These are phyloP conservation scores for Mesorhabditis sp. DNA, from an alignment of 2,888 invertebrate species.

Conservation along the genomic window DNA sequence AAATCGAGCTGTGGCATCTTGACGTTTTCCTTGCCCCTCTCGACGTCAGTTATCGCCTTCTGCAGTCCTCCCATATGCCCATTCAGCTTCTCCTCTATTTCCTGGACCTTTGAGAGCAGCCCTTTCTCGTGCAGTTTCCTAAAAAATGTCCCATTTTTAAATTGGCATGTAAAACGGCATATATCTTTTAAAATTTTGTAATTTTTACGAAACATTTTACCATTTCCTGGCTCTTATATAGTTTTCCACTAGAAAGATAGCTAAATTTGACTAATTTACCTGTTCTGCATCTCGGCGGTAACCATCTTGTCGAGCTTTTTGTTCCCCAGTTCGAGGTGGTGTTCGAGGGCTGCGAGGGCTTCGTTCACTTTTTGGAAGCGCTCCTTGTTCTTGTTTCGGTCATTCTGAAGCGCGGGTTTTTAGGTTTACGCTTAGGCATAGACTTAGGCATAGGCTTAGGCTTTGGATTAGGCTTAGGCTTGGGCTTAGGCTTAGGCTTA, in stretches of 20 bases:
- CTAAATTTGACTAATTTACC: background rate
- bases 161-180: background rate
- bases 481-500: no score
- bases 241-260: background rate
- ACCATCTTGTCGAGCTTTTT: conserved; percentile 52
- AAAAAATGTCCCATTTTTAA: conserved; percentile 10
- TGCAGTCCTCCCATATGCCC: conserved; percentile 43
- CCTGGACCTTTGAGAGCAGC: conserved; percentile 46
- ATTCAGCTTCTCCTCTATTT: conserved; percentile 47
- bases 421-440: no score
- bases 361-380: conserved; percentile 53
- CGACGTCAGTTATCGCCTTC: conserved; percentile 51
- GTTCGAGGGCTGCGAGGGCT: conserved; percentile 51
- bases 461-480: no score
- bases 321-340: conserved; percentile 52
- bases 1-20: conserved; percentile 49
- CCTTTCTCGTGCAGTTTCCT: conserved; percentile 57
- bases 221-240: background rate
- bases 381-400: conserved; percentile 51
- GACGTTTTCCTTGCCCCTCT: conserved; percentile 43
- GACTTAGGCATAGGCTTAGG: no score
- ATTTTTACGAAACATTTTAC: no score
- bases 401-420: conserved; percentile 19
- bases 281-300: conserved; percentile 29
- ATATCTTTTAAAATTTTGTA: no score